Conservation (phyloP, 2,113 vertebrate genomes). For the Nicator chloris region DNA sequence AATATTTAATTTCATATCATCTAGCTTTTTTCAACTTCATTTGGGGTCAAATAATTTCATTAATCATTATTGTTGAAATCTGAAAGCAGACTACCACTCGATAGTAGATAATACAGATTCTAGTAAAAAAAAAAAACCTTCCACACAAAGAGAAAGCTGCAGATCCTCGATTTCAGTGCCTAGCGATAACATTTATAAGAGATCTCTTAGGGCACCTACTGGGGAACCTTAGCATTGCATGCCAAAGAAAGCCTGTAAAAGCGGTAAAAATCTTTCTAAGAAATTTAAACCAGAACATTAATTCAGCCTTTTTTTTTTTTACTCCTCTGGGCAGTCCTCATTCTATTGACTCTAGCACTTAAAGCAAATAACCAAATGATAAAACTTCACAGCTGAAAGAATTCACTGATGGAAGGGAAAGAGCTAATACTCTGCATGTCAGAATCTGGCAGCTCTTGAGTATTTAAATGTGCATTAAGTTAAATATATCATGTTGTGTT, state of each 20-base stretch:
- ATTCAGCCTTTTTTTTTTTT: neutral
- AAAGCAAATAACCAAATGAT: neutral
- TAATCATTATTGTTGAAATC: neutral
- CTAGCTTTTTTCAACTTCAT: neutral
- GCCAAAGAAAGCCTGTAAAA: neutral
- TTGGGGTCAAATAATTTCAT: neutral
- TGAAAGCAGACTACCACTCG: neutral
- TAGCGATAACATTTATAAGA: conserved; percentile 13
- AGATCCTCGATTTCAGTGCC: neutral
- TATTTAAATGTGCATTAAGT: neutral
- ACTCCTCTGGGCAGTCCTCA: fast-evolving
- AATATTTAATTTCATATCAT: conserved; percentile 43
- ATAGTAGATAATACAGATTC: neutral
- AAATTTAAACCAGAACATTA: neutral
- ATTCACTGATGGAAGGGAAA: neutral
- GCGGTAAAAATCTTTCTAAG: neutral
- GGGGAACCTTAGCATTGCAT: conserved; percentile 61
- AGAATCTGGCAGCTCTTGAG: neutral
- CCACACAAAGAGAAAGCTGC: neutral
- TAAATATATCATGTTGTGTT: neutral
- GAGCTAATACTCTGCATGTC: neutral
- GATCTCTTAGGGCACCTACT: conserved; percentile 75
- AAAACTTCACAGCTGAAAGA: neutral
- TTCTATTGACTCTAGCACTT: neutral
- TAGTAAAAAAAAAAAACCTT: neutral